These are phyloP conservation scores for Pristionchus entomophagus DNA, from an alignment of 2,888 invertebrate genomes.

Conservation along the genomic window DNA sequence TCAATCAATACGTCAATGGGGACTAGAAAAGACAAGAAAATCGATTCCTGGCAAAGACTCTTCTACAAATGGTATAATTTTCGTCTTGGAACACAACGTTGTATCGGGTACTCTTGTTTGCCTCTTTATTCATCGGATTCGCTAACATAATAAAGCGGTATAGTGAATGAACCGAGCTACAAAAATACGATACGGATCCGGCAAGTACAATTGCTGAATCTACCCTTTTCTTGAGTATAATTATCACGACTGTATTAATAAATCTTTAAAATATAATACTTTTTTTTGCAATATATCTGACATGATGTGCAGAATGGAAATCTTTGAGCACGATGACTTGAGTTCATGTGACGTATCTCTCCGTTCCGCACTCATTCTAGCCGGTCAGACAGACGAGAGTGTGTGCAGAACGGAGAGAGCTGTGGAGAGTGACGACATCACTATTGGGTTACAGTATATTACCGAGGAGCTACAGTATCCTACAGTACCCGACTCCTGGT, in stretches of 20 bases:
- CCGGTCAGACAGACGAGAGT: too few species aligned
- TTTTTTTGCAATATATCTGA: not conserved
- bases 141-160: not conserved
- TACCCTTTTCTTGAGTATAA: slow-evolving; percentile 8
- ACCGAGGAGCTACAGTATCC: not conserved
- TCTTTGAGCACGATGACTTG: slow-evolving; percentile 12
- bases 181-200: not conserved
- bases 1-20: too few species aligned
- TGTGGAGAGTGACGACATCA: too few species aligned
- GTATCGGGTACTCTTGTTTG: not conserved
- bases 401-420: not conserved
- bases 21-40: not conserved
- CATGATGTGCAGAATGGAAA: not conserved
- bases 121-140: slow-evolving; percentile 5
- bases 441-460: not conserved
- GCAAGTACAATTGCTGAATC: slow-evolving; percentile 1
- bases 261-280: not conserved
- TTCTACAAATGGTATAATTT: not conserved
- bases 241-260: not conserved
- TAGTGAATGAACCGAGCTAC: not conserved
- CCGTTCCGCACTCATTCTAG: too few species aligned
- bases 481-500: slow-evolving; percentile 21
- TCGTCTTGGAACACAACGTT: not conserved
- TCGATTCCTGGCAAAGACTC: not conserved
- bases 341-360: too few species aligned